phyloP scores from a whole-genome alignment of 2,113 vertebrate species.

The Labeo catla region DNA sequence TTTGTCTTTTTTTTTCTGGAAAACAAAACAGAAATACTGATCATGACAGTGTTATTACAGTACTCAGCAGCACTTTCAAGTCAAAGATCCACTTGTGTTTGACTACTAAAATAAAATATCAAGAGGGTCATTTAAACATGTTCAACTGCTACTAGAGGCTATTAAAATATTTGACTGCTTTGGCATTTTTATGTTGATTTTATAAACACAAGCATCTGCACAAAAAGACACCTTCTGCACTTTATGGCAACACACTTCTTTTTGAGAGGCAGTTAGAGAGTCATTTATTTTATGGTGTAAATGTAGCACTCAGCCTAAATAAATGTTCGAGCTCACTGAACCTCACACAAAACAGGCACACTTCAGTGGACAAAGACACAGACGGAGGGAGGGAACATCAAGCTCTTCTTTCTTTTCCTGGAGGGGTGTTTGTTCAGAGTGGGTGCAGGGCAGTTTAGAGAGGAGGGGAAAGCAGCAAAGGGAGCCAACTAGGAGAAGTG shows the following conservation, averaged over 20 bases:
- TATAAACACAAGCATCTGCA: background rate
- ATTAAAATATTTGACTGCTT: background rate
- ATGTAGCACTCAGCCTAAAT: slow-evolving; percentile 39
- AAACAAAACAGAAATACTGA: background rate
- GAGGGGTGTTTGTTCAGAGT: slow-evolving; percentile 49
- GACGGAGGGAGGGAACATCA: background rate
- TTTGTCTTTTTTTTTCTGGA: background rate
- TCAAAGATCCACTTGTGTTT: background rate
- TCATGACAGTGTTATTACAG: background rate
- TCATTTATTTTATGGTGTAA: slow-evolving; percentile 49
- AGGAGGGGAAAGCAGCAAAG: slow-evolving; percentile 50
- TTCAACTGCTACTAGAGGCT: background rate
- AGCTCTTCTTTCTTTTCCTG: slow-evolving; percentile 40
- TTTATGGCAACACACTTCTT: background rate
- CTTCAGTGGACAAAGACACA: slow-evolving; percentile 54
- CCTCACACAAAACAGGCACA: slow-evolving; percentile 44
- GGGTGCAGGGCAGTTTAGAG: slow-evolving; percentile 45
- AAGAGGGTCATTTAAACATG: background rate
- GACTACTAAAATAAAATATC: background rate
- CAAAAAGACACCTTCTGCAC: background rate
- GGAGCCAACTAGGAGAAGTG: slow-evolving; percentile 18
- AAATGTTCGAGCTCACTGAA: slow-evolving; percentile 7
- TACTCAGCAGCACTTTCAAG: background rate
- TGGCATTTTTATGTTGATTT: background rate
- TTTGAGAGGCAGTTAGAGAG: slow-evolving; percentile 13